These are phyloP conservation scores for Thumatha senex DNA, from an alignment of 2,888 invertebrate species.

Conservation along the genomic window DNA sequence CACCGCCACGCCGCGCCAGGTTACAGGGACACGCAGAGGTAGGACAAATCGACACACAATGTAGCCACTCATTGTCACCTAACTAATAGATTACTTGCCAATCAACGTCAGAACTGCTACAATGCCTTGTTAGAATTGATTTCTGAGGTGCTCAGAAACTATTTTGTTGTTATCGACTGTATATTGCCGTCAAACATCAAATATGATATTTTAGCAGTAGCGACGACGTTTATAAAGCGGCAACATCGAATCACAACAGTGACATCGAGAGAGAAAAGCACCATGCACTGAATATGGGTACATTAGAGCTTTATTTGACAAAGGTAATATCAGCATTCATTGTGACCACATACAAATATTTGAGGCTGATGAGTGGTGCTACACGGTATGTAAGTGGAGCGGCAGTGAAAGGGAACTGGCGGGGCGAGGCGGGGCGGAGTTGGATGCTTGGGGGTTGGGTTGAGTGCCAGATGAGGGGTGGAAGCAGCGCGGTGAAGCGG, in stretches of 20 bases:
- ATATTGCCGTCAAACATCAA: conserved; percentile 15
- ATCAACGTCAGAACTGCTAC: conserved; percentile 23
- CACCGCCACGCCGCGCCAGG: conserved; percentile 53
- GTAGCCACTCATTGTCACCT: conserved; percentile 70
- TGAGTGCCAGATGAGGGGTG: conserved; percentile 54
- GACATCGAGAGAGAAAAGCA: conserved; percentile 64
- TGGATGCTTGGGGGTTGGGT: conserved; percentile 34
- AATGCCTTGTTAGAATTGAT: conserved; percentile 17
- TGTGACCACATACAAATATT: conserved; percentile 49
- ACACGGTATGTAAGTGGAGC: conserved; percentile 67
- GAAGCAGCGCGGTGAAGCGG: conserved; percentile 73
- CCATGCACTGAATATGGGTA: conserved; percentile 67
- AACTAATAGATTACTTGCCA: conserved; percentile 27
- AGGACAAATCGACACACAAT: conserved; percentile 71
- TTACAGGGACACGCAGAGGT: conserved; percentile 59
- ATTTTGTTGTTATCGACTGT: conserved; percentile 13
- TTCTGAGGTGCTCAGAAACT: conserved; percentile 26
- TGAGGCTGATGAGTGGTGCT: conserved; percentile 73
- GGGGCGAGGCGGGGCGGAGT: conserved; percentile 23
- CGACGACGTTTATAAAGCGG: conserved; percentile 41
- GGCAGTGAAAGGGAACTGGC: not conserved
- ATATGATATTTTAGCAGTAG: conserved; percentile 19
- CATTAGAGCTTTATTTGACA: conserved; percentile 37
- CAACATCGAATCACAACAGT: conserved; percentile 68
- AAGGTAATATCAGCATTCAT: conserved; percentile 43